These are phyloP conservation scores for Noctua fimbriata DNA, from an alignment of 2,888 invertebrate species.

Conservation along the genomic window DNA sequence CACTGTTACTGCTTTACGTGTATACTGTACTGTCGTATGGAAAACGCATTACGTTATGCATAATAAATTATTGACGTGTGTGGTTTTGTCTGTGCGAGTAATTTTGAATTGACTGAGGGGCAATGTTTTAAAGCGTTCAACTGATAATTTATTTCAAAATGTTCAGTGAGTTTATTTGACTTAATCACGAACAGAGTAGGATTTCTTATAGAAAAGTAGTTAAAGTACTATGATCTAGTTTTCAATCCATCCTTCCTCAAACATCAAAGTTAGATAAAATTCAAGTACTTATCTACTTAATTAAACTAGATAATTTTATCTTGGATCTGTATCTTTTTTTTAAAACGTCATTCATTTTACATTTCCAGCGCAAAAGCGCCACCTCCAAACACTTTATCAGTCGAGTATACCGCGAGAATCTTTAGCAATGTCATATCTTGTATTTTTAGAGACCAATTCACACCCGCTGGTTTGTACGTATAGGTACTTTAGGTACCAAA, in stretches of 20 bases:
- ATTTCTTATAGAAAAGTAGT: background rate
- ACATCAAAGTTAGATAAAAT: too few species aligned
- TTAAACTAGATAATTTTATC: background rate
- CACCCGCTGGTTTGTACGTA: slow-evolving; percentile 65
- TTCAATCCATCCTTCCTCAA: background rate
- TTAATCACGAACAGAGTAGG: background rate
- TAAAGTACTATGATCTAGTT: background rate
- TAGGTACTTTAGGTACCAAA: slow-evolving; percentile 60
- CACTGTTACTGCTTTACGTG: slow-evolving; percentile 59
- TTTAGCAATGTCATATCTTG: slow-evolving; percentile 54
- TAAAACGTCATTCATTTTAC: background rate
- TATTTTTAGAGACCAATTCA: slow-evolving; percentile 72
- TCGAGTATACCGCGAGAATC: slow-evolving; percentile 39
- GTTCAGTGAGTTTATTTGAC: background rate
- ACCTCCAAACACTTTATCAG: slow-evolving; percentile 21
- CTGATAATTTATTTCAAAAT: background rate
- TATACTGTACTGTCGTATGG: slow-evolving; percentile 60
- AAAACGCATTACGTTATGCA: slow-evolving; percentile 47
- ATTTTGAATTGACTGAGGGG: background rate
- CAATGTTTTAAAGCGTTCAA: background rate
- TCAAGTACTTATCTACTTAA: background rate
- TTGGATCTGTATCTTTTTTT: background rate
- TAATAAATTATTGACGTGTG: slow-evolving; percentile 41
- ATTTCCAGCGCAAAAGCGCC: background rate
- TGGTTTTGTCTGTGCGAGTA: slow-evolving; percentile 8